Conservation (phyloP, 2,113 vertebrate genomes). For the Peucedramus taeniatus region DNA sequence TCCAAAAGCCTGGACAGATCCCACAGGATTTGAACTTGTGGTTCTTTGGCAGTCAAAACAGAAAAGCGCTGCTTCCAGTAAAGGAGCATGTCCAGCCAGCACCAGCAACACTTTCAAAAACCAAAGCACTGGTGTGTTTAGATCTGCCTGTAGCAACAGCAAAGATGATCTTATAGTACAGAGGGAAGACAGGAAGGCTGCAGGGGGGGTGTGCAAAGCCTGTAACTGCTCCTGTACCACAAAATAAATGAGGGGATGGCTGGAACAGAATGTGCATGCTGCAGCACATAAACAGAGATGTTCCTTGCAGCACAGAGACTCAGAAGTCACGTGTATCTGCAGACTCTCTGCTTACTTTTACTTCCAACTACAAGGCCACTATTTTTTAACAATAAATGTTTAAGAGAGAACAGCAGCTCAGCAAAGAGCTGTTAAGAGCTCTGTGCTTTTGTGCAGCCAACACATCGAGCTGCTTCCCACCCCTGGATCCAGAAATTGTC, state of each 20-base stretch:
- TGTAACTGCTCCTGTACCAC: background rate
- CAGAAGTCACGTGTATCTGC: background rate
- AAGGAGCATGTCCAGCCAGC: background rate
- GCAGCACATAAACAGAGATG: background rate
- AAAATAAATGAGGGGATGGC: background rate
- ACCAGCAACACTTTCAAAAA: background rate
- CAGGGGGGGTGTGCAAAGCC: background rate
- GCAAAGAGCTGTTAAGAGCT: background rate
- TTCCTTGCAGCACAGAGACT: background rate
- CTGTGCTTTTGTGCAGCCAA: background rate
- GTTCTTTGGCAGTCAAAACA: background rate
- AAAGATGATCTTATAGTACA: background rate
- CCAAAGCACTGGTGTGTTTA: background rate
- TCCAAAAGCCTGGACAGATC: background rate
- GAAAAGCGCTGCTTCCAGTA: accelerated
- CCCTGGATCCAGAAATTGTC: background rate
- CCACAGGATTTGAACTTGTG: background rate
- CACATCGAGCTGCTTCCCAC: background rate
- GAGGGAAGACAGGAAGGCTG: background rate
- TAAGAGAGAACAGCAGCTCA: background rate
- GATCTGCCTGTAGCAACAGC: background rate
- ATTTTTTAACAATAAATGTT: background rate
- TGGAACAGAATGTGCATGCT: background rate
- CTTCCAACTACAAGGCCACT: background rate
- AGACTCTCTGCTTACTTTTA: background rate